Percentiles rank a stretch among this genome's conserved stretches.
phyloP scores from a whole-genome alignment of 2,797 vertebrate species.

The Fringilla coelebs region DNA sequence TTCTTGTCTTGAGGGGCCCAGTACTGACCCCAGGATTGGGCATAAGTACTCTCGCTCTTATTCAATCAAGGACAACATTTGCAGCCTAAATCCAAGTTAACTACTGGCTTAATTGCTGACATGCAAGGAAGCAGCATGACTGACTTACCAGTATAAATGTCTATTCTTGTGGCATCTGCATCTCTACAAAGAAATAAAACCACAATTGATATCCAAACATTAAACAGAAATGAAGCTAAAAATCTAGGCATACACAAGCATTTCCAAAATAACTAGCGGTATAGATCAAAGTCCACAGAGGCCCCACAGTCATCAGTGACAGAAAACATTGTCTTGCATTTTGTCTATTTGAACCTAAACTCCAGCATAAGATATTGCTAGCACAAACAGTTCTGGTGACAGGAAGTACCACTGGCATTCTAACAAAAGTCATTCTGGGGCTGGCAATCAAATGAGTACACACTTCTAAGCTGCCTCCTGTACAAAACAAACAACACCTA shows the following conservation, averaged over 20 bases:
- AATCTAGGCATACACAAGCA: neutral
- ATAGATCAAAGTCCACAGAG: neutral
- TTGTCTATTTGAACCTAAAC: neutral
- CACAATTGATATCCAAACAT: neutral
- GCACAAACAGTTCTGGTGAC: neutral
- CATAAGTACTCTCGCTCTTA: neutral
- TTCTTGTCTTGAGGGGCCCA: neutral
- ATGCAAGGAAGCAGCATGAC: neutral
- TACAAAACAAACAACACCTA: neutral
- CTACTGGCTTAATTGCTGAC: neutral
- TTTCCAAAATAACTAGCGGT: neutral
- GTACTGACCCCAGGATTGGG: neutral
- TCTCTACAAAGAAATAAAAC: conserved; percentile 83
- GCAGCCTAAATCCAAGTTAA: neutral
- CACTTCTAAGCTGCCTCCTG: neutral
- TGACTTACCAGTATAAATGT: conserved; percentile 91
- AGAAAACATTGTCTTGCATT: neutral
- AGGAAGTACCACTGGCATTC: neutral
- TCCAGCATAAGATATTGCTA: neutral
- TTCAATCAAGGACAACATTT: neutral
- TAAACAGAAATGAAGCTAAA: neutral
- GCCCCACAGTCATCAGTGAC: neutral
- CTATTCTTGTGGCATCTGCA: conserved; percentile 95
- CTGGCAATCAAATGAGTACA: neutral
- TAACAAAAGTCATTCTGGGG: neutral